These are phyloP conservation scores for Litocranius walleri DNA, from an alignment of 2,113 vertebrate species.

Conservation along the genomic window DNA sequence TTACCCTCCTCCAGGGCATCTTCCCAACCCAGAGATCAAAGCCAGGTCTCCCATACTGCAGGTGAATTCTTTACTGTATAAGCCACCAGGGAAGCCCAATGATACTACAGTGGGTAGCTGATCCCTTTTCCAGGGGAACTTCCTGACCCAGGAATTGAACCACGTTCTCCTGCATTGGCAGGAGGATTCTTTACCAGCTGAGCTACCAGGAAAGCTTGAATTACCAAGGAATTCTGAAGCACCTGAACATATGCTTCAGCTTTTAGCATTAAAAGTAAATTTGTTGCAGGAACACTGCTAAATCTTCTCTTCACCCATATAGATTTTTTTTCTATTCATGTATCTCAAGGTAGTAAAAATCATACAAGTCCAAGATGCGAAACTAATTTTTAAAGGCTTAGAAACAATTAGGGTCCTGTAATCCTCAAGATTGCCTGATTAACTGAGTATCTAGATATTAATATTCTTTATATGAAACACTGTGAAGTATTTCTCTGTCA, in stretches of 20 bases:
- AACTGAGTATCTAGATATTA: not conserved
- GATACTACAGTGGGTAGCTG: not conserved
- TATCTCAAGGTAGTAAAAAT: not conserved
- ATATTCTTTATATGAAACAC: not conserved
- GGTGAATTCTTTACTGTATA: not conserved
- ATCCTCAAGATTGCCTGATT: not conserved
- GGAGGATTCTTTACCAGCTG: not conserved
- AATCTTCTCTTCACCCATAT: not conserved
- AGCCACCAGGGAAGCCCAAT: not conserved
- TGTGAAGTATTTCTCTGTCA: not conserved
- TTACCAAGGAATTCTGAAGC: not conserved
- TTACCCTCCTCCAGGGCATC: not conserved
- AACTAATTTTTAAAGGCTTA: slow-evolving; percentile 26
- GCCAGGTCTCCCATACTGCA: not conserved
- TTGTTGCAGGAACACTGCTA: not conserved
- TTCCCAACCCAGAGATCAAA: not conserved
- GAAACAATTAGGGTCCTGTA: not conserved
- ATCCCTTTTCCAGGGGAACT: not conserved
- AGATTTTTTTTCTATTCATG: slow-evolving; percentile 11
- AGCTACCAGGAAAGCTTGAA: not conserved
- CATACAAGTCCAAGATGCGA: not conserved
- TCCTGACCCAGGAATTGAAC: not conserved
- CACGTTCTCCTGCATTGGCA: not conserved
- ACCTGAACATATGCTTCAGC: not conserved
- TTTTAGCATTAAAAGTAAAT: slow-evolving; percentile 17